These are phyloP conservation scores for Ectropis crepuscularia DNA, from an alignment of 2,888 invertebrate genomes.

Conservation along the genomic window DNA sequence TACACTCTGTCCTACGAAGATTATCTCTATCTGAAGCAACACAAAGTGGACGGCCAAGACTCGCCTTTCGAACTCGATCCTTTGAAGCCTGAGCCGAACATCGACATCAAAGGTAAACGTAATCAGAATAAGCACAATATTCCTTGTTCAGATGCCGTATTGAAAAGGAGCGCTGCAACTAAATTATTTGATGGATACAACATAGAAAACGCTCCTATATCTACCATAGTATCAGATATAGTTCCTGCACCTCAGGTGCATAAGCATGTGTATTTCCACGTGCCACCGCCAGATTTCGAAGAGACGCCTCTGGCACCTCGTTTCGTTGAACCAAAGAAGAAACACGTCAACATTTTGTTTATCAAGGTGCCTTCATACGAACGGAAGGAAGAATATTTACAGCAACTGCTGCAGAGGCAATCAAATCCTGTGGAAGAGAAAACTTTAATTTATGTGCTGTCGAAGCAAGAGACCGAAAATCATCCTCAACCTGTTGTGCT, in stretches of 20 bases:
- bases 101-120: constrained; percentile 11
- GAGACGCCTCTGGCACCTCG: constrained; percentile 76
- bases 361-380: constrained; percentile 89
- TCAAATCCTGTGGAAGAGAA: constrained; percentile 87
- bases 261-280: constrained; percentile 90
- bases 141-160: constrained; percentile 12
- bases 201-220: constrained; percentile 13
- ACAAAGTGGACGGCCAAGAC: constrained; percentile 38
- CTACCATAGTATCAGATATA: not conserved
- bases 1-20: constrained; percentile 51
- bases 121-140: constrained; percentile 13
- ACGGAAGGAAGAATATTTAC: constrained; percentile 56
- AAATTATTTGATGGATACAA: constrained; percentile 17
- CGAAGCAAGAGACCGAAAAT: constrained; percentile 88
- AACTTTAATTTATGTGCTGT: constrained; percentile 90
- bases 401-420: constrained; percentile 85
- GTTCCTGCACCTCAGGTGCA: constrained; percentile 77
- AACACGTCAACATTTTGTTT: constrained; percentile 90
- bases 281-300: constrained; percentile 89
- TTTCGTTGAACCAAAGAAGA: constrained; percentile 77
- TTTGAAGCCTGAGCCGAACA: constrained; percentile 11
- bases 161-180: constrained; percentile 22
- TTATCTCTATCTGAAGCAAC: constrained; percentile 48
- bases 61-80: constrained; percentile 35
- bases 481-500: constrained; percentile 66